Conservation (phyloP, 2,113 vertebrate species). For the Sinocyclocheilus grahami region DNA sequence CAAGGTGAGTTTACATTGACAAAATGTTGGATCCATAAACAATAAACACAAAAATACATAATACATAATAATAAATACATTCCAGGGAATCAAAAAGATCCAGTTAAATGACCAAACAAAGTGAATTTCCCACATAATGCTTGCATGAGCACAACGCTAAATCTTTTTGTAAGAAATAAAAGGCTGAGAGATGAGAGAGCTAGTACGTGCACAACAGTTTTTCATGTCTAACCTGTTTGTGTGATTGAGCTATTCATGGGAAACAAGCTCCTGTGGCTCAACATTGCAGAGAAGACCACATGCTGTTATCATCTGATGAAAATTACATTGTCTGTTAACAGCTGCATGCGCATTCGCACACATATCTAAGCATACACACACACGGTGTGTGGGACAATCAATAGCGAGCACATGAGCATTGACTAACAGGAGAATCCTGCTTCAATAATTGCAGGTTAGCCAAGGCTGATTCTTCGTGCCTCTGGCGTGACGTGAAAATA, state of each 20-base stretch:
- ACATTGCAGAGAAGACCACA: constrained; percentile 8
- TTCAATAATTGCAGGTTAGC: constrained; percentile 41
- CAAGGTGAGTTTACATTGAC: not conserved
- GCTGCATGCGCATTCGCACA: not conserved
- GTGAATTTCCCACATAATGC: not conserved
- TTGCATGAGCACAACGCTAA: not conserved
- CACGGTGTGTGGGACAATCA: constrained; percentile 16
- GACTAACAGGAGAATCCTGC: constrained; percentile 40
- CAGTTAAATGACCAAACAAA: not conserved
- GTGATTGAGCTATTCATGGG: constrained; percentile 39
- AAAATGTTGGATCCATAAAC: not conserved
- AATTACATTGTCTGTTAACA: constrained; percentile 28
- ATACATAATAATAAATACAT: not conserved
- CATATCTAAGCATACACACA: not conserved
- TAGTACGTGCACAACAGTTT: not conserved
- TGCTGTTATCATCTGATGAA: constrained; percentile 25
- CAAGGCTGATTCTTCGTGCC: not conserved
- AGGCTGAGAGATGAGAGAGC: not conserved
- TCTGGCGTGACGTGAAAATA: not conserved
- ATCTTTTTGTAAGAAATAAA: not conserved
- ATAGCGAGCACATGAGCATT: constrained; percentile 14
- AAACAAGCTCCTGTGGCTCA: constrained; percentile 31
- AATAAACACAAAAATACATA: not conserved
- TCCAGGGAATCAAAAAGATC: not conserved
- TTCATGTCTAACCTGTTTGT: constrained; percentile 18